These are phyloP conservation scores for Catagonus wagneri DNA, from an alignment of 2,113 vertebrate genomes.

Conservation along the genomic window DNA sequence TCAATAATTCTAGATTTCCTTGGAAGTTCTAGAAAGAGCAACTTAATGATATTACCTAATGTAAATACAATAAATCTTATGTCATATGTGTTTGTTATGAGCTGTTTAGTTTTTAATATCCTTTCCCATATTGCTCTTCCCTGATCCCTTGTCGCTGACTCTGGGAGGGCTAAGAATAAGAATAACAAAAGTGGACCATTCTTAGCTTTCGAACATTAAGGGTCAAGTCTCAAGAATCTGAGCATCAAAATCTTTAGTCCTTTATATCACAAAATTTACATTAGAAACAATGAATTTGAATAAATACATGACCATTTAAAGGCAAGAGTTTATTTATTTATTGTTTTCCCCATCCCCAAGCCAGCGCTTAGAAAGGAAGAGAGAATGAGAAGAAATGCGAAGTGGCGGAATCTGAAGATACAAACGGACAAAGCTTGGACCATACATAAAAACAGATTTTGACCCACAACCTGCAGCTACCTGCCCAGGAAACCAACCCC, in stretches of 20 bases:
- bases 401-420: not conserved
- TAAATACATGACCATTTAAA: not conserved
- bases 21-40: not conserved
- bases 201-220: not conserved
- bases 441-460: not conserved
- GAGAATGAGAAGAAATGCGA: not conserved
- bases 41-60: not conserved
- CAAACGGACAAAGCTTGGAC: not conserved
- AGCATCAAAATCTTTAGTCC: not conserved
- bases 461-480: not conserved
- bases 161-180: not conserved
- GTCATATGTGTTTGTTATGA: too few species aligned
- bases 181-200: accelerated
- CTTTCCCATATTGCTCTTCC: not conserved
- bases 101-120: not conserved
- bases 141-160: not conserved
- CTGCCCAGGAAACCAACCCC: not conserved
- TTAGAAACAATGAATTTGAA: conserved; percentile 1
- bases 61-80: not conserved
- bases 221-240: not conserved
- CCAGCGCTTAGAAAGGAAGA: not conserved
- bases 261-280: not conserved
- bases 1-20: not conserved
- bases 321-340: not conserved
- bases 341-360: not conserved